phyloP scores from a whole-genome alignment of 2,113 vertebrate genomes.

The human (Homo sapiens) region GRCh38 chr3:168476001-168476500 shows the following conservation, averaged over 20 bases:
- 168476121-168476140: background rate
- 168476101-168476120: background rate
- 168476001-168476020: background rate
- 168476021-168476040: background rate
- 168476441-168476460: slow-evolving; percentile 33
- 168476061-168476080: background rate
- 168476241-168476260: background rate
- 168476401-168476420: background rate
- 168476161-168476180: background rate
- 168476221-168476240: background rate
- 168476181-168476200: background rate
- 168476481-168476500: slow-evolving; percentile 56
- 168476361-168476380: background rate
- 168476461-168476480: background rate
- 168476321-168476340: background rate
- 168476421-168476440: background rate
- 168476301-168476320: background rate
- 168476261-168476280: background rate
- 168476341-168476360: background rate
- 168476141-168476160: slow-evolving; percentile 1
- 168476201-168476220: background rate
- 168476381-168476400: background rate
- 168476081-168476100: background rate
- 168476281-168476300: background rate
- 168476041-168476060: background rate